phyloP scores from a whole-genome alignment of 2,113 vertebrate genomes.

The Chiloscyllium plagiosum region DNA sequence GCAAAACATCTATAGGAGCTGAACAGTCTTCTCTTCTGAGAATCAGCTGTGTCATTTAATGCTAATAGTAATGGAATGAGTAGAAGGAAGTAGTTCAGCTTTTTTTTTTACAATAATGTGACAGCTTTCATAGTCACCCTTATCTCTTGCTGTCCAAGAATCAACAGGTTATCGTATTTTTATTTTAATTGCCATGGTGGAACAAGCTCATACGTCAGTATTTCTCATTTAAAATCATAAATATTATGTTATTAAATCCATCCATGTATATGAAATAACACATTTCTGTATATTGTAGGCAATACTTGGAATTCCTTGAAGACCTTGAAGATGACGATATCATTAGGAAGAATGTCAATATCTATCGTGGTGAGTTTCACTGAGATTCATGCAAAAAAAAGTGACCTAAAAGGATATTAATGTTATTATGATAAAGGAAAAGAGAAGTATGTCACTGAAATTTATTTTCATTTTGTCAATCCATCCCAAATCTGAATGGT shows the following conservation, averaged over 20 bases:
- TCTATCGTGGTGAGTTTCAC: slow-evolving; percentile 76
- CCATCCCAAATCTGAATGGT: neutral
- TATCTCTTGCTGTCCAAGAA: neutral
- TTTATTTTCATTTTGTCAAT: neutral
- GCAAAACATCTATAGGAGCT: neutral
- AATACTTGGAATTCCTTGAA: slow-evolving; percentile 96
- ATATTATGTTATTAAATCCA: neutral
- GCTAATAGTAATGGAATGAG: neutral
- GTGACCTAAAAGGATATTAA: neutral
- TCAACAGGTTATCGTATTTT: neutral
- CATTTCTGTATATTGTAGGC: slow-evolving; percentile 54
- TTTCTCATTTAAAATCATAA: neutral
- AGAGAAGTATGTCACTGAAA: neutral
- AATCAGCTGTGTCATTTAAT: neutral
- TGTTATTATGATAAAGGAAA: neutral
- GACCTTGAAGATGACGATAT: slow-evolving; percentile 94
- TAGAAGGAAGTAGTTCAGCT: neutral
- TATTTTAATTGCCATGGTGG: neutral
- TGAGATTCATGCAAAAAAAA: neutral
- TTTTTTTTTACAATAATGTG: neutral
- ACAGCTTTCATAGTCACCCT: neutral
- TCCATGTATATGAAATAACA: neutral
- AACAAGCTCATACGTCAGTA: neutral
- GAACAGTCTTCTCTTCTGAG: neutral
- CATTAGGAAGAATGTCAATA: slow-evolving; percentile 92